A percentile compares a stretch with the other conserved stretches of the same genome.
These are phyloP conservation scores for Sericinus montela DNA, from an alignment of 2,888 invertebrate species.

Conservation along the genomic window DNA sequence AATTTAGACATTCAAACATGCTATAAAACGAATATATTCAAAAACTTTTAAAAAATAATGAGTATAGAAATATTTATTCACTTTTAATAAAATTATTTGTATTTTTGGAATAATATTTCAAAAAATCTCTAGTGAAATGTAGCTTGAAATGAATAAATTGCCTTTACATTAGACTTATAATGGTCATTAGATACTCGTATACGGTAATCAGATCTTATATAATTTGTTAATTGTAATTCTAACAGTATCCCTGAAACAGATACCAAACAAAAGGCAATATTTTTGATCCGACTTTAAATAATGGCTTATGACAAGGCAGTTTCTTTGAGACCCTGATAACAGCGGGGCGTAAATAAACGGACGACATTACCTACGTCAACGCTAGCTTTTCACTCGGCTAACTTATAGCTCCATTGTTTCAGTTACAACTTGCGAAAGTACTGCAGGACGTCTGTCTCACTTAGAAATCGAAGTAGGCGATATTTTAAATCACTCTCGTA, in stretches of 20 bases:
- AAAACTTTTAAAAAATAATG: too few relatives aligned
- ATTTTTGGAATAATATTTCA: too few relatives aligned
- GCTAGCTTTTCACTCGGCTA: constrained; percentile 23
- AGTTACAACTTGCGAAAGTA: constrained; percentile 9
- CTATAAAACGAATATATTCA: too few relatives aligned
- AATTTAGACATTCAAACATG: too few relatives aligned
- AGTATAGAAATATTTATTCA: too few relatives aligned
- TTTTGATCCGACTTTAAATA: constrained; percentile 15
- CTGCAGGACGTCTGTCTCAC: constrained; percentile 15
- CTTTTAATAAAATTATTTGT: too few relatives aligned
- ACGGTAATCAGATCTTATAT: too few relatives aligned
- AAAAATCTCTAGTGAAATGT: too few relatives aligned
- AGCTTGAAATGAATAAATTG: too few relatives aligned
- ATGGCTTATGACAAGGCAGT: constrained; percentile 15
- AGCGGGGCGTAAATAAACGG: constrained; percentile 18
- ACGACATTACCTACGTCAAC: constrained; percentile 20
- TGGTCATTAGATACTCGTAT: too few relatives aligned
- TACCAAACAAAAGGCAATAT: constrained; percentile 11
- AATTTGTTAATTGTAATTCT: too few relatives aligned
- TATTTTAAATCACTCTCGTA: constrained; percentile 10
- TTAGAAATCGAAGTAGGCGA: neutral
- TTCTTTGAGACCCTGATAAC: constrained; percentile 20
- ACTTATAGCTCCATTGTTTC: constrained; percentile 26
- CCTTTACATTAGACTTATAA: too few relatives aligned
- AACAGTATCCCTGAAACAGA: neutral